phyloP scores from a whole-genome alignment of 2,797 vertebrate genomes.

The Semotilus atromaculatus region DNA sequence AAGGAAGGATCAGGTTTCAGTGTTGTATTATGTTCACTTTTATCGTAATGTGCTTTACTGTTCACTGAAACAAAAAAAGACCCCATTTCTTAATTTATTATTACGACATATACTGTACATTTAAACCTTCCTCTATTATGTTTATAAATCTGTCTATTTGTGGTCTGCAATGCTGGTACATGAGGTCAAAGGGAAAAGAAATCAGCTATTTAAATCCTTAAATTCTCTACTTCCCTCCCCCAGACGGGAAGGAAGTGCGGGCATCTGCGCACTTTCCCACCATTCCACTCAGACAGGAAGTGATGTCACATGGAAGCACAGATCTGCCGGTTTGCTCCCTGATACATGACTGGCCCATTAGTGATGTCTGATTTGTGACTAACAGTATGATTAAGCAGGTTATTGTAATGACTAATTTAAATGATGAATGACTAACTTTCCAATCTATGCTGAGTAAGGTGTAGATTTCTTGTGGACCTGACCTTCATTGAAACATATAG shows the following conservation, averaged over 20 bases:
- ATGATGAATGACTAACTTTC: not conserved
- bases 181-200: conserved; percentile 7
- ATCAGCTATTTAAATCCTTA: conserved; percentile 25
- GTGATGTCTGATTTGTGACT: not conserved
- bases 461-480: not conserved
- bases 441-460: not conserved
- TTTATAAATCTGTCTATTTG: not conserved
- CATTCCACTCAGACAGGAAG: conserved; percentile 43
- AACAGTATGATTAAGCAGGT: too few relatives aligned
- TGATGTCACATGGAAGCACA: not conserved
- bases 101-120: not conserved
- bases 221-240: conserved; percentile 12
- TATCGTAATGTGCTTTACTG: not conserved
- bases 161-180: not conserved
- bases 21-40: not conserved
- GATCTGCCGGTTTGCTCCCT: not conserved
- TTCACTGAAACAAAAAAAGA: not conserved
- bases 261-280: conserved; percentile 39
- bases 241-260: conserved; percentile 51
- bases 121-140: not conserved
- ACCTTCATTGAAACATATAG: not conserved
- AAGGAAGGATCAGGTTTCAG: not conserved
- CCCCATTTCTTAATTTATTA: not conserved
- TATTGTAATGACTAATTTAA: not conserved
- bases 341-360: not conserved